These are phyloP conservation scores for Trachelus troglodyta DNA, from an alignment of 2,888 invertebrate genomes.

Conservation along the genomic window DNA sequence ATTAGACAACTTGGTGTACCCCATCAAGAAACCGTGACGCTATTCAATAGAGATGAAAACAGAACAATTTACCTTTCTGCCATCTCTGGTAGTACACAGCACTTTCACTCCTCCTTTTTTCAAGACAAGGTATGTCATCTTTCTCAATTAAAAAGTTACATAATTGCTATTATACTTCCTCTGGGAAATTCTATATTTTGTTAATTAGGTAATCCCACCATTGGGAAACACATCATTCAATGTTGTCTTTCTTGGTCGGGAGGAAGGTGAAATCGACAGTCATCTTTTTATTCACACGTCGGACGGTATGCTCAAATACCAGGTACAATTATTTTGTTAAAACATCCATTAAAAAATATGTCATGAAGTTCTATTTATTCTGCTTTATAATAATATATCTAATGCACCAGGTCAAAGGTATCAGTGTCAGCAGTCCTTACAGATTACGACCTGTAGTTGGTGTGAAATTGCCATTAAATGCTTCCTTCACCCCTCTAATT, in stretches of 20 bases:
- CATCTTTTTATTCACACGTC: constrained; percentile 95
- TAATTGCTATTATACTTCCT: not conserved
- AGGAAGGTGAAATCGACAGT: constrained; percentile 88
- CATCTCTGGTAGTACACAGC: constrained; percentile 92
- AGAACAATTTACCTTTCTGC: constrained; percentile 91
- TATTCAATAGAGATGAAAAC: constrained; percentile 88
- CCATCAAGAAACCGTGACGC: constrained; percentile 85
- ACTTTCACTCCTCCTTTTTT: constrained; percentile 98
- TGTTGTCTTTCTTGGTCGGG: constrained; percentile 94
- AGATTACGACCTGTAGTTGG: constrained; percentile 91
- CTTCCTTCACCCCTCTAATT: constrained; percentile 88
- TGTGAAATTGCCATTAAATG: constrained; percentile 91
- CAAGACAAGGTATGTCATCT: constrained; percentile 82
- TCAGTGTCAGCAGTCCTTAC: constrained; percentile 91
- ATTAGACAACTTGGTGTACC: constrained; percentile 87
- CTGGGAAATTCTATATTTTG: constrained; percentile 27
- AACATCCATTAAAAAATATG: not conserved
- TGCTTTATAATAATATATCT: not conserved
- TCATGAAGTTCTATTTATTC: constrained; percentile 4
- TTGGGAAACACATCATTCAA: constrained; percentile 94
- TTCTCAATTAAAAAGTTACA: not conserved
- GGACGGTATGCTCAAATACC: constrained; percentile 89
- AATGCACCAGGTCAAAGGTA: constrained; percentile 78
- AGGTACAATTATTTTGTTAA: constrained; percentile 68
- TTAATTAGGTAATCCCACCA: constrained; percentile 83